Conservation (phyloP, 2,888 invertebrate species). For the Himalopsyche tibetana region DNA sequence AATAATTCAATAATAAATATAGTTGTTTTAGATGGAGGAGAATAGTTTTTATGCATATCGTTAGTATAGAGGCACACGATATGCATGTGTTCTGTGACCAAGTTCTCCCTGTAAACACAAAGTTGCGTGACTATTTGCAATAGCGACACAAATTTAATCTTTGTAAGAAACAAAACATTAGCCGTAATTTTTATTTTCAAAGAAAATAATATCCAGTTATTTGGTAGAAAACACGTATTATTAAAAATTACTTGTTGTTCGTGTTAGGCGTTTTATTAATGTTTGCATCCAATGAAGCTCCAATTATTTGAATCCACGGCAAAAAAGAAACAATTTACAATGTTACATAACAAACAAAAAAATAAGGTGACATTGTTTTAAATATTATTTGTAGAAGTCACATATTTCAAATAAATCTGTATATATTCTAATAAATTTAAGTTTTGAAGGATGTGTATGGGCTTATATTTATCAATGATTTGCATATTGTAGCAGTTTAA, state of each 20-base stretch:
- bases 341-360: constrained; percentile 8
- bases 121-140: constrained; percentile 12
- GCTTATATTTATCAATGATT: no score
- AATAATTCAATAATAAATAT: no score
- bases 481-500: no score
- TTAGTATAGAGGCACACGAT: neutral
- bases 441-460: no score
- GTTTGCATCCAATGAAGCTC: constrained; percentile 34
- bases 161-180: constrained; percentile 30
- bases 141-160: constrained; percentile 17
- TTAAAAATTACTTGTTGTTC: constrained; percentile 17
- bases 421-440: no score
- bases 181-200: constrained; percentile 24
- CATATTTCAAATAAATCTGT: no score
- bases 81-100: constrained; percentile 30
- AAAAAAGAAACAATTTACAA: neutral
- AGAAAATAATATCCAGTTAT: constrained; percentile 34
- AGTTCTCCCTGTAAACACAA: neutral
- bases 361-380: neutral
- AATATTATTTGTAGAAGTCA: neutral
- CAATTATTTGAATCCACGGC: neutral
- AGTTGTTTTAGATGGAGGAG: no score
- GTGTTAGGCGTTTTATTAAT: constrained; percentile 21
- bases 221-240: constrained; percentile 22
- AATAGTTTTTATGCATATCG: neutral